These are phyloP conservation scores for Acanthurus leucopareius DNA, from an alignment of 2,797 vertebrate species.

Conservation along the genomic window DNA sequence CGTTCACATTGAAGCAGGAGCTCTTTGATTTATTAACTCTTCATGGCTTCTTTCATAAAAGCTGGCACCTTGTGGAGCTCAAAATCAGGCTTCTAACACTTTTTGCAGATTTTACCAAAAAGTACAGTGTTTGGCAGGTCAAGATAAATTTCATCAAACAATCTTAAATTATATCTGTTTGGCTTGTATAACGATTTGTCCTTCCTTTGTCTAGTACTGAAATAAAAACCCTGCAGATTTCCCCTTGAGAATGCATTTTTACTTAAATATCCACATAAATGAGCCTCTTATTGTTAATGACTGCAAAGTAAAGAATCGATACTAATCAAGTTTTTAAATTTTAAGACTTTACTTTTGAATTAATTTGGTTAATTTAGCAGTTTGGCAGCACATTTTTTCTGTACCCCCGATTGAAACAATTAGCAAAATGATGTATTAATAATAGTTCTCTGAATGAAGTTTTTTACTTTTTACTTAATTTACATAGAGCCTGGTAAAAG, in stretches of 20 bases:
- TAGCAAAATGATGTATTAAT: no score
- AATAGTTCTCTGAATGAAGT: no score
- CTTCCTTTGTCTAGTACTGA: constrained; percentile 50
- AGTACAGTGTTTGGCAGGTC: constrained; percentile 1
- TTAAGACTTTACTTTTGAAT: background rate
- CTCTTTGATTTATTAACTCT: constrained; percentile 11
- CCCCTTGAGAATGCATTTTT: constrained; percentile 45
- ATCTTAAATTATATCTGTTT: constrained; percentile 41
- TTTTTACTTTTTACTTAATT: no score
- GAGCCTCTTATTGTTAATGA: constrained; percentile 61
- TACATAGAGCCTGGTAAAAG: no score
- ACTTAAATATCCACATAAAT: constrained; percentile 56
- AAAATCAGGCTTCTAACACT: constrained; percentile 29
- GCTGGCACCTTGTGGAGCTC: constrained; percentile 4
- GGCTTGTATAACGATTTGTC: constrained; percentile 40
- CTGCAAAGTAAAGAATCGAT: constrained; percentile 32
- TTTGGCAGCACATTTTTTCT: background rate
- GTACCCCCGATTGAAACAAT: no score
- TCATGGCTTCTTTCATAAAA: constrained; percentile 40
- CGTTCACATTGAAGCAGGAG: background rate
- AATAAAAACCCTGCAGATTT: constrained; percentile 35
- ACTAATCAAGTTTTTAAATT: background rate
- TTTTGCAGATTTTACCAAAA: constrained; percentile 45
- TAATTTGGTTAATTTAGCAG: background rate
- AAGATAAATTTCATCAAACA: constrained; percentile 34